phyloP scores from a whole-genome alignment of 1,140 invertebrate genomes.

The Drosophila sp. region DNA sequence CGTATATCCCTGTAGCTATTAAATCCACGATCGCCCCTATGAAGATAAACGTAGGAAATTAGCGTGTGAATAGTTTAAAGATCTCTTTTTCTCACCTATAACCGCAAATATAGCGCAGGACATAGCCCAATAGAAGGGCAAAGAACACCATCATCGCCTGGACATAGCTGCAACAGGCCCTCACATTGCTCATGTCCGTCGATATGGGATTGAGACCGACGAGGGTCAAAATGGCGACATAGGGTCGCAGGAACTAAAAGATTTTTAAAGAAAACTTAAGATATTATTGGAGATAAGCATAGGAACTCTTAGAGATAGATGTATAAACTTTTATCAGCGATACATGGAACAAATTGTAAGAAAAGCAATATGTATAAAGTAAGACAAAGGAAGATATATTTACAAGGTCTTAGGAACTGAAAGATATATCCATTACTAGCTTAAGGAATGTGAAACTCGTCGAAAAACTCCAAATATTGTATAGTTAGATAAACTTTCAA shows the following conservation, averaged over 20 bases:
- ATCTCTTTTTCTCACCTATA: slow-evolving; percentile 85
- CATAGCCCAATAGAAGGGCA: slow-evolving; percentile 88
- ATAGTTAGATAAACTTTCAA: too few species aligned
- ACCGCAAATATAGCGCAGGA: slow-evolving; percentile 90
- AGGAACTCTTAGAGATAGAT: too few species aligned
- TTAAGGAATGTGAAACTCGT: too few species aligned
- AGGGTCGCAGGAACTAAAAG: slow-evolving; percentile 88
- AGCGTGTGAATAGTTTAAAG: background rate
- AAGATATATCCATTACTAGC: too few species aligned
- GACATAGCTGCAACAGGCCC: slow-evolving; percentile 86
- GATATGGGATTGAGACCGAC: slow-evolving; percentile 89
- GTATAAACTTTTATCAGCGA: too few species aligned
- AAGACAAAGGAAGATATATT: too few species aligned
- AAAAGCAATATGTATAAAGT: too few species aligned
- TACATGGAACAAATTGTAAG: too few species aligned
- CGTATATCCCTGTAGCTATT: slow-evolving; percentile 85
- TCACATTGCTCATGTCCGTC: slow-evolving; percentile 85
- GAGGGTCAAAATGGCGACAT: slow-evolving; percentile 88
- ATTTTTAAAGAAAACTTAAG: background rate
- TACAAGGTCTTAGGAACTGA: too few species aligned
- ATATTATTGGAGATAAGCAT: too few species aligned
- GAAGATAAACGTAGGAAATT: slow-evolving; percentile 52
- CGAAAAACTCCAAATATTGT: too few species aligned
- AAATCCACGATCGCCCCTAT: slow-evolving; percentile 89
- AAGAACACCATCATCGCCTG: slow-evolving; percentile 88